phyloP scores from a whole-genome alignment of 2,797 vertebrate species.

The Novumbra hubbsi region DNA sequence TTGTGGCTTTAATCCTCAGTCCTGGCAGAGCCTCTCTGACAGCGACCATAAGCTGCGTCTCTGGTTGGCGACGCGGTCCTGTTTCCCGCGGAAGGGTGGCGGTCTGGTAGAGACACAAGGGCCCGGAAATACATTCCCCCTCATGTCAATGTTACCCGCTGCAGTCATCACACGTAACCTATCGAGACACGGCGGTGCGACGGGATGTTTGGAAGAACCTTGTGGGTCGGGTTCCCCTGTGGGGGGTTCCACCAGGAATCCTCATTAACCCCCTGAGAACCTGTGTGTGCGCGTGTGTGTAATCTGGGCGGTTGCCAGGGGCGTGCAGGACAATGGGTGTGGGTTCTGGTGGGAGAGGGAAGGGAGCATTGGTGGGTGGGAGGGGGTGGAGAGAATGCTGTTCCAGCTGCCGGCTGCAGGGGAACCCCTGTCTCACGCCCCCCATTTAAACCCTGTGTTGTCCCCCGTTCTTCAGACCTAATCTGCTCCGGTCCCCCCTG shows the following conservation, averaged over 20 bases:
- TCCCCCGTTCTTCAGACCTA: conserved; percentile 40
- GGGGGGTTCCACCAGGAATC: too few relatives aligned
- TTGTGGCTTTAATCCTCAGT: conserved; percentile 57
- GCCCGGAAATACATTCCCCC: too few relatives aligned
- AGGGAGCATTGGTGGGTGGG: not conserved
- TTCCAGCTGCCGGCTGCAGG: conserved; percentile 56
- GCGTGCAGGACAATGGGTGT: not conserved
- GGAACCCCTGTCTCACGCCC: conserved; percentile 16
- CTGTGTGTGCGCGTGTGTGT: conserved; percentile 4
- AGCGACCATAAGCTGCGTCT: conserved; percentile 29
- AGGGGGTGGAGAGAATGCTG: not conserved
- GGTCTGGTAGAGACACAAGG: not conserved
- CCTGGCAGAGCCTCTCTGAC: conserved; percentile 22
- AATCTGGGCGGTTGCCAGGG: not conserved
- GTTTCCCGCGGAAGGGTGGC: not conserved
- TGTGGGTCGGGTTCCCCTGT: too few relatives aligned
- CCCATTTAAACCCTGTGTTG: not conserved
- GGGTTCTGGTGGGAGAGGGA: not conserved
- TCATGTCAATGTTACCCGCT: too few relatives aligned
- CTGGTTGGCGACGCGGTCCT: too few relatives aligned
- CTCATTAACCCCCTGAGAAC: too few relatives aligned
- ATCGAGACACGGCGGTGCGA: too few relatives aligned
- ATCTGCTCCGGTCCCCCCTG: conserved; percentile 61
- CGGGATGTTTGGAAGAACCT: too few relatives aligned
- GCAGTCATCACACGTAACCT: too few relatives aligned